phyloP scores from a whole-genome alignment of 2,888 invertebrate species.

The Phrixothrix hirtus region DNA sequence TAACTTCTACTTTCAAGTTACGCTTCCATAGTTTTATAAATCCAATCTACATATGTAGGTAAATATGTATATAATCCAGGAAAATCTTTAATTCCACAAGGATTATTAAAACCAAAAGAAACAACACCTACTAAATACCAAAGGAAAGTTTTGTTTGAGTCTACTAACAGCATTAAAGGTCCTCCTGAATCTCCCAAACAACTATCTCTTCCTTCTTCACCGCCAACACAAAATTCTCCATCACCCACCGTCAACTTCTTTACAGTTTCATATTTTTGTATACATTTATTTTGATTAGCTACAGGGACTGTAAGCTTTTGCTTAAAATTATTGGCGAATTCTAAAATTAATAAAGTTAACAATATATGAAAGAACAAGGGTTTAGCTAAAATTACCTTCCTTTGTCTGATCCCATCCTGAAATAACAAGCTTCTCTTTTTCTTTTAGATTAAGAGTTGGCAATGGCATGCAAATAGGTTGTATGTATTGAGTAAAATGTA shows the following conservation, averaged over 20 bases:
- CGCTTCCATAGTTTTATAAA: slow-evolving; percentile 46
- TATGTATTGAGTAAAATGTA: slow-evolving; percentile 44
- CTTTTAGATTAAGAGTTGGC: slow-evolving; percentile 34
- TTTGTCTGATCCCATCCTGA: slow-evolving; percentile 57
- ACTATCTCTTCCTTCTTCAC: slow-evolving; percentile 66
- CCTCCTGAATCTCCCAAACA: slow-evolving; percentile 62
- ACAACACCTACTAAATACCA: slow-evolving; percentile 45
- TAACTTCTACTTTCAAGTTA: not conserved
- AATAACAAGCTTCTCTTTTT: slow-evolving; percentile 43
- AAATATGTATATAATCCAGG: slow-evolving; percentile 70
- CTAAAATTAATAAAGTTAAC: too few relatives aligned
- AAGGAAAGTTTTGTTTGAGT: slow-evolving; percentile 31
- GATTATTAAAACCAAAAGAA: slow-evolving; percentile 50
- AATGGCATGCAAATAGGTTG: slow-evolving; percentile 49
- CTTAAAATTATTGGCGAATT: too few relatives aligned
- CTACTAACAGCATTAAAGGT: slow-evolving; percentile 64
- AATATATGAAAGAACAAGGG: too few relatives aligned
- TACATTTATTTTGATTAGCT: slow-evolving; percentile 59
- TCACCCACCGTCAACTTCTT: slow-evolving; percentile 56
- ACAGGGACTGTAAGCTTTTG: slow-evolving; percentile 62
- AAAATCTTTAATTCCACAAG: slow-evolving; percentile 57
- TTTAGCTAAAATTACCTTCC: slow-evolving; percentile 42
- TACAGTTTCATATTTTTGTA: slow-evolving; percentile 53
- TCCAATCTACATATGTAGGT: slow-evolving; percentile 64
- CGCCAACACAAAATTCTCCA: slow-evolving; percentile 72